Evolutionary conservation across 1,140 invertebrate genomes (phyloP).

Genomic region (Druon quercuslanigerum): DNA sequence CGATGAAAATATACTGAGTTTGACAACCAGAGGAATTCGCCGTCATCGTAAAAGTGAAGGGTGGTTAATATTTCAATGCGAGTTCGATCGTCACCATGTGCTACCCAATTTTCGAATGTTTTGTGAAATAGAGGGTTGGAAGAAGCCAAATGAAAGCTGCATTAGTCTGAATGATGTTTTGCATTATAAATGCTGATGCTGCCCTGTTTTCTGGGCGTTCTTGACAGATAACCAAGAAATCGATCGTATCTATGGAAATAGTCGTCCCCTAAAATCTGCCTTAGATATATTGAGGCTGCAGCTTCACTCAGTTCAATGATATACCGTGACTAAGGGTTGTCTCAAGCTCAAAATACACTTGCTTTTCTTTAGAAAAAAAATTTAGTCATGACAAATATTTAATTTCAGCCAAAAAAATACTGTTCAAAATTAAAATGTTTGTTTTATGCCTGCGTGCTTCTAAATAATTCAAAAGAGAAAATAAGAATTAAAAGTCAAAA

Average conservation of each 20-base stretch:
- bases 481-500: too few relatives aligned
- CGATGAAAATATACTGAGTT: neutral
- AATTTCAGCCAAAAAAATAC: too few relatives aligned
- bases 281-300: neutral
- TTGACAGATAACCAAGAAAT: conserved; percentile 45
- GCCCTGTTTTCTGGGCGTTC: conserved; percentile 3
- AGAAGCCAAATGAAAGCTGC: neutral
- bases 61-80: conserved; percentile 51
- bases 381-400: too few relatives aligned
- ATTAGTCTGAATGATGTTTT: conserved; percentile 38
- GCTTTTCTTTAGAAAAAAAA: too few relatives aligned
- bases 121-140: conserved; percentile 12
- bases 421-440: too few relatives aligned
- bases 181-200: conserved; percentile 42
- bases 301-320: neutral
- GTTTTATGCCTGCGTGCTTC: too few relatives aligned
- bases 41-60: conserved; percentile 41
- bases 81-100: conserved; percentile 48
- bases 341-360: too few relatives aligned
- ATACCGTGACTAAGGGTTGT: too few relatives aligned
- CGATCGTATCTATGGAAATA: conserved; percentile 53
- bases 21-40: neutral
- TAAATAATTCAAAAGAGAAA: too few relatives aligned
- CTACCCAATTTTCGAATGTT: conserved; percentile 47
- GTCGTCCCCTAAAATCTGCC: conserved; percentile 52